Evolutionary conservation across 2,113 vertebrate genomes (phyloP).

Genomic region (Arothron firmamentum): DNA sequence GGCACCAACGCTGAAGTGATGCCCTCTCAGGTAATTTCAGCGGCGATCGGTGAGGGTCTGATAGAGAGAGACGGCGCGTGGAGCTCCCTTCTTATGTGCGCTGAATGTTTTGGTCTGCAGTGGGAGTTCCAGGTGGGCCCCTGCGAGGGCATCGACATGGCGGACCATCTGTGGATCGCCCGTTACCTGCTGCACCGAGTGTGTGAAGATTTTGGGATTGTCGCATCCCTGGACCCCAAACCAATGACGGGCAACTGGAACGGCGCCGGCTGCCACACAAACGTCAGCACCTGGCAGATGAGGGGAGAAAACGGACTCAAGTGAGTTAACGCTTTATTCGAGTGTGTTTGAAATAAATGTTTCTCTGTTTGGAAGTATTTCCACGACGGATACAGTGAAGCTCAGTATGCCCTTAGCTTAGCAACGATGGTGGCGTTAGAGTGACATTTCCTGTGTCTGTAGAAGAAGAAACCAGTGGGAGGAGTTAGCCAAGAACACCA

Average conservation of each 20-base stretch:
- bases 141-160: constrained; percentile 74
- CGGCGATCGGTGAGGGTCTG: no score
- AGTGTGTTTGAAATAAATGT: not conserved
- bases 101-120: constrained; percentile 19
- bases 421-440: no score
- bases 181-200: constrained; percentile 83
- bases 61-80: no score
- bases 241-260: constrained; percentile 70
- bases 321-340: constrained; percentile 35
- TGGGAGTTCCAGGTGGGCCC: constrained; percentile 68
- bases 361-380: not conserved
- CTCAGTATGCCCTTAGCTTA: no score
- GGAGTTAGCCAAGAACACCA: no score
- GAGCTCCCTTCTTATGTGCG: not conserved
- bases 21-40: constrained; percentile 59
- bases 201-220: constrained; percentile 72
- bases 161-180: constrained; percentile 84
- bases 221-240: constrained; percentile 78
- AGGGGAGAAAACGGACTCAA: constrained; percentile 55
- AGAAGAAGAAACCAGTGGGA: no score
- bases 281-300: constrained; percentile 74
- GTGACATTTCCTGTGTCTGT: no score
- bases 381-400: no score
- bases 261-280: constrained; percentile 62
- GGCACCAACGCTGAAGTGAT: constrained; percentile 68